These are phyloP conservation scores for Diorhabda carinulata DNA, from an alignment of 1,140 invertebrate genomes.

Conservation along the genomic window DNA sequence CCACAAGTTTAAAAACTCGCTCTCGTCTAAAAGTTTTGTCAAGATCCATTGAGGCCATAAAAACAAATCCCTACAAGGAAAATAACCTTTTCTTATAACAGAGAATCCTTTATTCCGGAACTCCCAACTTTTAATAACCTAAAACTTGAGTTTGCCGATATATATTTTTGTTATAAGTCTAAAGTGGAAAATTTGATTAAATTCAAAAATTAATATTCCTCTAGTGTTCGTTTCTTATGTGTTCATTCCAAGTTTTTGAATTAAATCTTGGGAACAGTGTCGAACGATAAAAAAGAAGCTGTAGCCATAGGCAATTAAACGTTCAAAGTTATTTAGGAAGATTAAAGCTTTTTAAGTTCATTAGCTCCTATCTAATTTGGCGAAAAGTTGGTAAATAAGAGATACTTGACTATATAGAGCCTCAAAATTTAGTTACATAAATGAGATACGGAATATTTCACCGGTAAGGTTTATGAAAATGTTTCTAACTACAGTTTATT, in stretches of 20 bases:
- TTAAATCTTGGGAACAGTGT: no score
- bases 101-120: background rate
- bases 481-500: no score
- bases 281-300: no score
- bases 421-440: no score
- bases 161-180: background rate
- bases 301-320: no score
- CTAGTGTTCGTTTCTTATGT: background rate
- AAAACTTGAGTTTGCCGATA: conserved; percentile 2
- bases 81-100: background rate
- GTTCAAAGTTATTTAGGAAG: no score
- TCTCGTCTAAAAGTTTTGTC: background rate
- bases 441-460: no score
- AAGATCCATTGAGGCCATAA: background rate
- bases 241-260: background rate
- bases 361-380: no score
- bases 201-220: background rate
- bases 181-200: background rate
- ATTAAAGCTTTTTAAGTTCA: no score
- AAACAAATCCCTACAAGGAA: background rate
- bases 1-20: background rate
- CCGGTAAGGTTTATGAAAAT: no score
- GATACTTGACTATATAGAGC: no score
- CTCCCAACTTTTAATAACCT: background rate
- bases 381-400: no score